phyloP scores from a whole-genome alignment of 1,140 invertebrate species.

The Schlechtendalia chinensis region DNA sequence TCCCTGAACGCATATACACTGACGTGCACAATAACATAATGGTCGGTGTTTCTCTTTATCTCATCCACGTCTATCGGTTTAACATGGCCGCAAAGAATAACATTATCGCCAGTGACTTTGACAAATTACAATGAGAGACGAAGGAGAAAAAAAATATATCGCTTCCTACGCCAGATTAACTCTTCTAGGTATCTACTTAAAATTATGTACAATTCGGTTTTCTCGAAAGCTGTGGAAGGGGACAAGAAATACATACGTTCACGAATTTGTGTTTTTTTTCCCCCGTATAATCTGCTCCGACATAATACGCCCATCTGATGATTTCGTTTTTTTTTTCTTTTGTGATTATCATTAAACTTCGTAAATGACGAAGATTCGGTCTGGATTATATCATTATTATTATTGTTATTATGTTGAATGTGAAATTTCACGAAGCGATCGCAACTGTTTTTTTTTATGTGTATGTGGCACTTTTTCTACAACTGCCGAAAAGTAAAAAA shows the following conservation, averaged over 20 bases:
- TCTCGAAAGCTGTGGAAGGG: background rate
- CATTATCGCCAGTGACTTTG: constrained; percentile 44
- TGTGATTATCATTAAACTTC: background rate
- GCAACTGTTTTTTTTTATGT: constrained; percentile 9
- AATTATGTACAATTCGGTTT: background rate
- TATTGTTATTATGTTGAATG: background rate
- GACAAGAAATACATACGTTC: background rate
- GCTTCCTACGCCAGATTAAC: constrained; percentile 47
- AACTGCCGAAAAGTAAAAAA: background rate
- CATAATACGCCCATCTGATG: constrained; percentile 3
- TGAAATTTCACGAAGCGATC: background rate
- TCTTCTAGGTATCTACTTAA: constrained; percentile 28
- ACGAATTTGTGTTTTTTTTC: constrained; percentile 15
- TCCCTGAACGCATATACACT: background rate
- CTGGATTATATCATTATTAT: background rate
- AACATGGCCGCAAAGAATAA: constrained; percentile 46
- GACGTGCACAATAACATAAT: constrained; percentile 11
- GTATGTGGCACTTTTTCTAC: background rate
- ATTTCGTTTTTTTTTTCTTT: constrained; percentile 22
- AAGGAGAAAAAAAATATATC: constrained; percentile 25
- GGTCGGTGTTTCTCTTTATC: constrained; percentile 38
- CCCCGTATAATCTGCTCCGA: background rate
- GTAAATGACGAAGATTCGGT: background rate
- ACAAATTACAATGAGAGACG: constrained; percentile 39
- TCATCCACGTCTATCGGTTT: constrained; percentile 9